Percentiles rank a stretch among this genome's conserved stretches.
Evolutionary conservation across 1,140 invertebrate genomes (phyloP).

Genomic region (Saxidomus purpurata): DNA sequence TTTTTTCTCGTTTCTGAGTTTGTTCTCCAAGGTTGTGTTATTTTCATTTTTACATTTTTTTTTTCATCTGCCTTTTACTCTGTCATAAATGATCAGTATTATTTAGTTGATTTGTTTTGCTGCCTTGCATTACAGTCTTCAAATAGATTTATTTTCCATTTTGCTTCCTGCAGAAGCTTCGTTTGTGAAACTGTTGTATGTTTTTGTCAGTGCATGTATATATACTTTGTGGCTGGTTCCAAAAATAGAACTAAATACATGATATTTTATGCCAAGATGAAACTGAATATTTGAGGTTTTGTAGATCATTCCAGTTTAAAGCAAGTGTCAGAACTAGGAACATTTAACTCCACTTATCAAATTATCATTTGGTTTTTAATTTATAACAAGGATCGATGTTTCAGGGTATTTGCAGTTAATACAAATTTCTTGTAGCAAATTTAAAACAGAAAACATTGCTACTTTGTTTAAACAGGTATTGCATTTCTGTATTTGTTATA

Average conservation of each 20-base stretch:
- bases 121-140: too few species aligned
- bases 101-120: background rate
- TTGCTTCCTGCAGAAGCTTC: background rate
- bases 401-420: too few species aligned
- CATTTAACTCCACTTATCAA: too few species aligned
- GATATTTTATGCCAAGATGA: background rate
- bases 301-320: too few species aligned
- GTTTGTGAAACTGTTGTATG: background rate
- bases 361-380: too few species aligned
- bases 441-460: too few species aligned
- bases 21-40: background rate
- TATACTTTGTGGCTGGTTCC: background rate
- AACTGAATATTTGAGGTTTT: too few species aligned
- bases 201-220: background rate
- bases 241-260: background rate
- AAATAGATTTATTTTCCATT: background rate
- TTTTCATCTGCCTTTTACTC: background rate
- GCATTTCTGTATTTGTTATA: background rate
- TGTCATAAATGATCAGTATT: slow-evolving; percentile 4
- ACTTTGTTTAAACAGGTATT: background rate
- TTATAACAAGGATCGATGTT: too few species aligned
- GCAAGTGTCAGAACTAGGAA: too few species aligned
- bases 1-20: too few species aligned
- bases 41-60: background rate
- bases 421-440: too few species aligned